Base-by-base conservation (phyloP, 2,888 invertebrate species). In the Aromia moschata region DNA sequence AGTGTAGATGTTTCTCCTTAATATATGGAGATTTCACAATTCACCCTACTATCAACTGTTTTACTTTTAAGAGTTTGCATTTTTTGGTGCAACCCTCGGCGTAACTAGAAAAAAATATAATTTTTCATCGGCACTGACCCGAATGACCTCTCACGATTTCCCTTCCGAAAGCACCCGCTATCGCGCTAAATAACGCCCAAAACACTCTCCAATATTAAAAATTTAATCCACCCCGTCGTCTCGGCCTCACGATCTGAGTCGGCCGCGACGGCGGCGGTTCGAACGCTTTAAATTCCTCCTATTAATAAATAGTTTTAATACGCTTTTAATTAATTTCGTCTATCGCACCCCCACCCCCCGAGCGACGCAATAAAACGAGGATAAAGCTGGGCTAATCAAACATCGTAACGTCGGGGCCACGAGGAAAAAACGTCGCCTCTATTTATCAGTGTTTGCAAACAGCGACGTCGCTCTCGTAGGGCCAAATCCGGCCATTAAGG, bases 361-460 rank as follows among this genome's bases (percentile, higher is more conserved):
- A n/a, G n/a, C n/a, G 12, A 31, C 15, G 37, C 49, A 59, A 55
- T 43, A 47, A 45, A 54, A 55, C 25, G 43, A 55, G 54, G 54
- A 74, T 75, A 69, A 72, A 72, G 67, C 60, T 58, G 58, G 66
- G 62, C 70, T 74, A 72, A 74, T 70, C 72, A 74, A 74, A 76
- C 75, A 74, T 70, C 71, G 73, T 74, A 74, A 72, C 70, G 69
- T 41, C 20, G 25, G 47, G n/a, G n/a, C n/a, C 37, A 65, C 54
- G 38, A 62, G 67, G 67, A 70, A 73, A 74, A 72, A 73, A 71
- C 66, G 66, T 68, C 65, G 64, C 69, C 71, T 72, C 77, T 77
- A 79, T 79, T 78, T 79, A 79, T 79, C 79, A 76, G 76, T 79
- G 79, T 80, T 80, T 80, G 79, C 79, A 80, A 80, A 80, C 79